These are phyloP conservation scores for Stegostoma tigrinum DNA, from an alignment of 2,113 vertebrate species.

Conservation along the genomic window DNA sequence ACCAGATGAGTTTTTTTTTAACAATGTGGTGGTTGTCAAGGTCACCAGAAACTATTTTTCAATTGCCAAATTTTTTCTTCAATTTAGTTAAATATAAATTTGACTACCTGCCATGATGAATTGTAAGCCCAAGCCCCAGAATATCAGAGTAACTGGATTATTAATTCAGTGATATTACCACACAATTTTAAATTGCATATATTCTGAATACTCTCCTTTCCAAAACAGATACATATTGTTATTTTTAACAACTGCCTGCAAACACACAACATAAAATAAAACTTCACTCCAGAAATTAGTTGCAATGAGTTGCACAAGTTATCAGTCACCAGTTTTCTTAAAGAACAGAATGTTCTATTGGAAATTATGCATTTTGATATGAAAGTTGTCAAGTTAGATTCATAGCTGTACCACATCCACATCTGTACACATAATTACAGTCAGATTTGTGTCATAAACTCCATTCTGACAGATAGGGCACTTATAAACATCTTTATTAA, in stretches of 20 bases:
- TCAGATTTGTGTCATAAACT: not conserved
- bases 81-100: too few species aligned
- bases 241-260: not conserved
- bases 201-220: not conserved
- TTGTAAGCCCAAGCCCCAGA: too few species aligned
- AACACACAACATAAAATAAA: not conserved
- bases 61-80: too few species aligned
- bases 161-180: too few species aligned
- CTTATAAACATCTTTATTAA: not conserved
- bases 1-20: too few species aligned
- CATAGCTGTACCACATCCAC: not conserved
- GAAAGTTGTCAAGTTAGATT: not conserved
- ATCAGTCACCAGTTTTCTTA: not conserved
- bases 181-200: too few species aligned
- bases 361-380: not conserved
- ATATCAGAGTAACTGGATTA: too few species aligned
- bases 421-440: not conserved
- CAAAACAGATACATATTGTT: not conserved
- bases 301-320: not conserved
- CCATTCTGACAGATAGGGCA: not conserved
- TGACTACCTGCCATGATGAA: too few species aligned
- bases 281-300: not conserved
- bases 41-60: too few species aligned
- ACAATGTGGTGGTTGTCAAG: too few species aligned
- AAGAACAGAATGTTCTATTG: not conserved